phyloP scores from a whole-genome alignment of 2,113 vertebrate species.

The Hirundichthys speculiger region DNA sequence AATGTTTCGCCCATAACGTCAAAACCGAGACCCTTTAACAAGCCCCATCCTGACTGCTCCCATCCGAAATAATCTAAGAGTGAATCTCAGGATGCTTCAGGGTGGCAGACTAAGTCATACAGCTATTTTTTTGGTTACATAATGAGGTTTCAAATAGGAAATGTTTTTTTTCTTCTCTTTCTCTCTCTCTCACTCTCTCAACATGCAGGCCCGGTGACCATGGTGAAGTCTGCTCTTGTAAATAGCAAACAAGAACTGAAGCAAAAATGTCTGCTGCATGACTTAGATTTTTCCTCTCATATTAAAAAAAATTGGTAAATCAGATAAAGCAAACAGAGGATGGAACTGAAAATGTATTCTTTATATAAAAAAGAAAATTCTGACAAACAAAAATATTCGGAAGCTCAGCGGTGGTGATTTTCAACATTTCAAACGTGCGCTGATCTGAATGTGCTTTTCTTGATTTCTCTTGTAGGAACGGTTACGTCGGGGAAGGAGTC shows the following conservation, averaged over 20 bases:
- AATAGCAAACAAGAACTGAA: constrained; percentile 57
- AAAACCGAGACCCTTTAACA: constrained; percentile 34
- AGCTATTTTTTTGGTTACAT: constrained; percentile 57
- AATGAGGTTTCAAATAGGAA: constrained; percentile 68
- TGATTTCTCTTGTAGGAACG: constrained; percentile 36
- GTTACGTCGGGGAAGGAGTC: constrained; percentile 31
- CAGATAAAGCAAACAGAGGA: constrained; percentile 37
- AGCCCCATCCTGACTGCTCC: constrained; percentile 25
- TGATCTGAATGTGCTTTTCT: not conserved
- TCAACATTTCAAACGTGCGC: not conserved
- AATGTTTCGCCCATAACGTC: constrained; percentile 7
- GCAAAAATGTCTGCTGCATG: constrained; percentile 50
- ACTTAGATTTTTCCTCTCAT: constrained; percentile 47
- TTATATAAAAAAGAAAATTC: constrained; percentile 12
- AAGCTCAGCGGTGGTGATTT: not conserved
- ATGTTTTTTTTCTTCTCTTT: constrained; percentile 47
- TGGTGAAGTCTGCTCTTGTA: constrained; percentile 63
- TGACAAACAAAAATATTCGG: not conserved
- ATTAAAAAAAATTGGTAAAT: constrained; percentile 42
- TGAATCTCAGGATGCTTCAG: constrained; percentile 29
- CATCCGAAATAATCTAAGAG: constrained; percentile 35
- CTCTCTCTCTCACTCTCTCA: constrained; percentile 37
- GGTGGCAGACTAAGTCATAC: constrained; percentile 20
- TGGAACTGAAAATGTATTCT: constrained; percentile 19
- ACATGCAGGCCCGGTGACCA: constrained; percentile 57